Evolutionary conservation across 1,140 invertebrate genomes (phyloP).

Genomic region (Rhagoletis zephyria): DNA sequence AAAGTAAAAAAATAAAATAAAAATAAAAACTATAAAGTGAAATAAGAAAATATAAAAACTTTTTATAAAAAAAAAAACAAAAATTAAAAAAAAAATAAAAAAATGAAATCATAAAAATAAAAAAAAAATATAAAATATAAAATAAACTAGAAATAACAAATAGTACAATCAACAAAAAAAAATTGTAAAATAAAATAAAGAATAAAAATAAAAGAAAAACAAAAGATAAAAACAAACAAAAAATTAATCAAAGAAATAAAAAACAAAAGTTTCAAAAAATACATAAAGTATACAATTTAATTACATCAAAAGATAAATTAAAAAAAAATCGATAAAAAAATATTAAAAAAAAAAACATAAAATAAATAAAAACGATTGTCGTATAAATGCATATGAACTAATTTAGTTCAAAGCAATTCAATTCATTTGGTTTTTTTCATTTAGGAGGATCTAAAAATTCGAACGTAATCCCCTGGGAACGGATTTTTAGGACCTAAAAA

Average conservation of each 20-base stretch:
- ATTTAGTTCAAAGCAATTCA: too few species aligned
- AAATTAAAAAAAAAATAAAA: not conserved
- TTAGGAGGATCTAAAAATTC: too few species aligned
- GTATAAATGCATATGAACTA: too few species aligned
- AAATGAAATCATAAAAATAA: not conserved
- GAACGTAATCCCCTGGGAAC: too few species aligned
- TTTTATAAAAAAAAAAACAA: not conserved
- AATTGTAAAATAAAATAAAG: not conserved
- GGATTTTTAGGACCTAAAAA: too few species aligned
- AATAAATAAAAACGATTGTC: too few species aligned
- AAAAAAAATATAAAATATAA: not conserved
- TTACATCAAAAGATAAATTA: not conserved
- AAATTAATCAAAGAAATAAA: not conserved
- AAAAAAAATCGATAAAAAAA: not conserved
- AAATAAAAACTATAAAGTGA: not conserved
- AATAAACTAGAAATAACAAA: not conserved
- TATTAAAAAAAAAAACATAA: not conserved
- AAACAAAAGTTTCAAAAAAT: slow-evolving; percentile 8
- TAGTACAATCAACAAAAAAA: not conserved
- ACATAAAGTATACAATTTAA: not conserved
- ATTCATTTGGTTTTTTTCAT: too few species aligned
- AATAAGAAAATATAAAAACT: not conserved
- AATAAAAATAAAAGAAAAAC: not conserved
- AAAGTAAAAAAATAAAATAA: slow-evolving; percentile 25
- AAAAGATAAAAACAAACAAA: slow-evolving; percentile 2